Evolutionary conservation across 1,140 invertebrate genomes (phyloP).

Genomic region (Lineus longissimus): DNA sequence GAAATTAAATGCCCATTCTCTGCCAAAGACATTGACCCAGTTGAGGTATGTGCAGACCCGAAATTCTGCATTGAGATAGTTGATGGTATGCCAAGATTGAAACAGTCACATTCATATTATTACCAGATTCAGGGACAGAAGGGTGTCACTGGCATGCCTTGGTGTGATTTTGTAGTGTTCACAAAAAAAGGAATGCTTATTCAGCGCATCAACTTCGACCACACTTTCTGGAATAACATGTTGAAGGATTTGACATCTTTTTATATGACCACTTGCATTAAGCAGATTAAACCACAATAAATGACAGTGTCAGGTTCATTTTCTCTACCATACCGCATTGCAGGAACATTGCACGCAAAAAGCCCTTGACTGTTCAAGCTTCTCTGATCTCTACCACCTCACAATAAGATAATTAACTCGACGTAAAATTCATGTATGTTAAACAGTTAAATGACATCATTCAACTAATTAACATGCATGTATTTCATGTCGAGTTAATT

Average conservation of each 20-base stretch:
- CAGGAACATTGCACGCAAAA: no score
- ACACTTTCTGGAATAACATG: neutral
- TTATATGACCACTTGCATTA: neutral
- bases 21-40: neutral
- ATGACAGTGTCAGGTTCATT: no score
- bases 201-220: neutral
- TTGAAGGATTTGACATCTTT: neutral
- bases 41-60: neutral
- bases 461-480: no score
- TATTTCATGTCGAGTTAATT: no score
- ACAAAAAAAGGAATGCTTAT: neutral
- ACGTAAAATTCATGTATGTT: no score
- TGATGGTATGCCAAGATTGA: constrained; percentile 24
- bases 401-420: no score
- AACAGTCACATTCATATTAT: constrained; percentile 43
- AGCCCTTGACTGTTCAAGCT: no score
- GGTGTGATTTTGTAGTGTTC: constrained; percentile 47
- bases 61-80: neutral
- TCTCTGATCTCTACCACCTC: no score
- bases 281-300: no score
- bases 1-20: neutral
- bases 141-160: constrained; percentile 35
- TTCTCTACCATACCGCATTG: no score
- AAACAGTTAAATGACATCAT: neutral
- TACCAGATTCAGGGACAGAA: constrained; percentile 53